Base-by-base conservation (phyloP, 2,113 vertebrate species). In the Dendrocopos noguchii region DNA sequence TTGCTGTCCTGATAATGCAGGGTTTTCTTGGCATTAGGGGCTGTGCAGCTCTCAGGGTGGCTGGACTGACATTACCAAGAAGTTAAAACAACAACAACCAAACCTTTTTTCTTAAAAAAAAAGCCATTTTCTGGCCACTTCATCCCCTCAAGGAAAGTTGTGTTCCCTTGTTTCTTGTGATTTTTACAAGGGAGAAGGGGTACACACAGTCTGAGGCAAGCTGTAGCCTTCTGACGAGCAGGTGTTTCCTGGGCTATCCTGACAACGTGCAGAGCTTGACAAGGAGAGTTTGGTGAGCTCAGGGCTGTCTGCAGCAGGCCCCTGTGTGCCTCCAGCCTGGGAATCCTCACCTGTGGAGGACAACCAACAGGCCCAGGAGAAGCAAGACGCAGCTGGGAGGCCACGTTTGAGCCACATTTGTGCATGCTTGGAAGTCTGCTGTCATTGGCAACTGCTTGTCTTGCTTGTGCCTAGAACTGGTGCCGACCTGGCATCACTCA, bases 361-460 rank as follows among this genome's bases (percentile, higher is more conserved):
- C 66, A 85, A 61, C 25, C 55, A 56, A 18, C 10, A 60, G 46
- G 53, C 25, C 21, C 42, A 77, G 53, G n/a, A 80, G 56, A 66
- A 71, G 67, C 36, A 65, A 33, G 34, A 75, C n/a, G 63, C 44
- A 52, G 34, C 34, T 42, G 24, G 28, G 44, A 18, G 9, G 29
- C 19, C 16, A 14, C 1, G 1, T 59, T 33, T 59, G 36, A 68
- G 66, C 19, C 16, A 11, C 1, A 1, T 59, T 31, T 65, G 29
- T 33, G 66, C 64, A 42, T 0, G 1, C 8, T 31, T 2, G 0
- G 31, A 28, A 50, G 28, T 18, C 42, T 74, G 55, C 33, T 63
- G 22, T 68, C 22, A 10, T 10, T 11, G 39, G 65, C 46, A 77
- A 55, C 39, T 77, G 33, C 33, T 74, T 22, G 34, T 56, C 86